Conservation (phyloP, 2,888 invertebrate genomes). For the Hetaerina titia region DNA sequence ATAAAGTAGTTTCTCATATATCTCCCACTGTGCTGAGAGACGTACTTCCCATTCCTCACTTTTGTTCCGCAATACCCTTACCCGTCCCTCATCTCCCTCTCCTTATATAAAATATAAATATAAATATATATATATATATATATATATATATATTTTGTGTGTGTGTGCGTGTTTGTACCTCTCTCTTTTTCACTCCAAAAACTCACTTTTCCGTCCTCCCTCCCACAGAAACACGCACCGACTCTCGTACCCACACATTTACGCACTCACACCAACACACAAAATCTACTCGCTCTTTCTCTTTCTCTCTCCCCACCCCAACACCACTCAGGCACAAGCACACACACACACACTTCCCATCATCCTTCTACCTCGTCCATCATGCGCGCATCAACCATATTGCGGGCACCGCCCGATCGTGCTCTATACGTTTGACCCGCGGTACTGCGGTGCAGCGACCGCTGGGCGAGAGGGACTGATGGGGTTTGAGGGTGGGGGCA, state of each 20-base stretch:
- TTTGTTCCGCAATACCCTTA: neutral
- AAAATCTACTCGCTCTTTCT: neutral
- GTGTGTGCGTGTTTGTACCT: neutral
- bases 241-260: neutral
- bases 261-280: neutral
- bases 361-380: constrained; percentile 52
- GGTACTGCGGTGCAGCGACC: constrained; percentile 47
- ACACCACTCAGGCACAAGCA: neutral
- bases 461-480: neutral
- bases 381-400: constrained; percentile 63
- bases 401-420: constrained; percentile 61
- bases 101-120: neutral
- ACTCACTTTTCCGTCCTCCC: neutral
- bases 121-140: too few relatives aligned
- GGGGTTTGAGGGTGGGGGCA: neutral
- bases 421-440: constrained; percentile 32
- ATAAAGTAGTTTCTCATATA: constrained; percentile 65
- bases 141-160: too few relatives aligned
- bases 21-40: constrained; percentile 63
- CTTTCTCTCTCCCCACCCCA: neutral
- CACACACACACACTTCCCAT: neutral
- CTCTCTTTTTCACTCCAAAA: neutral
- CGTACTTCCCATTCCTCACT: constrained; percentile 55
- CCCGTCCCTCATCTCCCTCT: neutral
- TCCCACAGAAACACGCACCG: neutral